Conservation (phyloP, 1,140 invertebrate genomes). For the Trinorchestia longiramus region DNA sequence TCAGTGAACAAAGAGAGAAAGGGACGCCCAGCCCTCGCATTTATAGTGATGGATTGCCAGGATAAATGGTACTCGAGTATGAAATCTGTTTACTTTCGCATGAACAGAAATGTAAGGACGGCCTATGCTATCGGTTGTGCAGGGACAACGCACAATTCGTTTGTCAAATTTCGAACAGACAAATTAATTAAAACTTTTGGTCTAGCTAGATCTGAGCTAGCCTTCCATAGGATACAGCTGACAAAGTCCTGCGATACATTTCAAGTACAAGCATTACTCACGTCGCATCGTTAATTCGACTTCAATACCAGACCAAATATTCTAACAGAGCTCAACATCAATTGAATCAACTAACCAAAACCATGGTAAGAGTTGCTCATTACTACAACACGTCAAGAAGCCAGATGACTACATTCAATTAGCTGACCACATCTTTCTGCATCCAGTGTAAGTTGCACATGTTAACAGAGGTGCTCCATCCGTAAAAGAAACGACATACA, state of each 20-base stretch:
- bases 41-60: conserved; percentile 13
- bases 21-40: neutral
- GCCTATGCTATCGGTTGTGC: neutral
- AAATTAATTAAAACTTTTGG: neutral
- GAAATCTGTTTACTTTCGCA: conserved; percentile 11
- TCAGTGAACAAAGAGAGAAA: conserved; percentile 32
- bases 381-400: neutral
- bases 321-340: neutral
- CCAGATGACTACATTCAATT: neutral
- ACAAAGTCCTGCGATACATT: neutral
- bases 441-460: neutral
- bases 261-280: neutral
- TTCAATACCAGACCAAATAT: neutral
- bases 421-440: neutral
- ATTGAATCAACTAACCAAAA: neutral
- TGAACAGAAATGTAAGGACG: conserved; percentile 17
- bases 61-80: conserved; percentile 1
- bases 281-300: neutral
- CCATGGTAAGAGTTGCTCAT: neutral
- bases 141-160: neutral
- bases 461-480: neutral
- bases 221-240: neutral
- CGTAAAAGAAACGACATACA: too few species aligned
- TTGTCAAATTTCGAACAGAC: neutral
- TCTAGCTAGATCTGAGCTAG: neutral